Evolutionary conservation across 2,113 vertebrate species (phyloP), one percentile per base, ranked within the genome.

Genomic region (Tachycineta bicolor): DNA sequence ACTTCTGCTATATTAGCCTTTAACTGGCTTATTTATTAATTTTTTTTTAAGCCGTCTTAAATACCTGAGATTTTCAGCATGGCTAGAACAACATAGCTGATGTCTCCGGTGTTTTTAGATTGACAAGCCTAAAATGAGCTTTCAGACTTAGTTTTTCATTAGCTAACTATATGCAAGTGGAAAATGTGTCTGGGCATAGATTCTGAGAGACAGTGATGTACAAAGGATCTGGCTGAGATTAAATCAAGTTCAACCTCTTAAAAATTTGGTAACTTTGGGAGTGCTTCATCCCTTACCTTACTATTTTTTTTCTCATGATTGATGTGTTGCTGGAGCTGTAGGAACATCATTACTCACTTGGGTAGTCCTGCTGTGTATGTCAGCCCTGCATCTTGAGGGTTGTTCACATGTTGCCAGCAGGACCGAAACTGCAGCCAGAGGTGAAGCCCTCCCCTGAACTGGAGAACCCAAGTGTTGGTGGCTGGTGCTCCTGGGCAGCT

Each of bases 11-110:
- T 46, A 10, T 49, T 39, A 26, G n/a, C 25, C 29, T 91, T 93
- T 62, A 33, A 33, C 12, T 43, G 44, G 1, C 22, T 49, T 24
- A 1, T 12, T 67, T 6, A 0, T 28, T 33, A n/a, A n/a, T 5
- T 12, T 14, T 39, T 14, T 49, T 71, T 86, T 23, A 55, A 74
- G 13, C 19, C 71, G 5, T 85, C 8, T 50, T 83, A 90, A 91
- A n/a, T 76, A 77, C 5, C 10, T 78, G 44, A 77, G 22, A 53
- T 85, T 94, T 94, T 75, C 76, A 82, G 39, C 23, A 9, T 76
- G 23, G 37, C 12, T 95, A 53, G 88, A 85, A 20, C 60, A 79
- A 39, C 15, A 29, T 6, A 47, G 22, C 43, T 90, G 63, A 80
- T 67, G 19, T 43, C 58, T 87, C 87, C 59, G 46, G 25, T 78